Base-by-base conservation (phyloP, 2,113 vertebrate genomes). In the Columba janthina region DNA sequence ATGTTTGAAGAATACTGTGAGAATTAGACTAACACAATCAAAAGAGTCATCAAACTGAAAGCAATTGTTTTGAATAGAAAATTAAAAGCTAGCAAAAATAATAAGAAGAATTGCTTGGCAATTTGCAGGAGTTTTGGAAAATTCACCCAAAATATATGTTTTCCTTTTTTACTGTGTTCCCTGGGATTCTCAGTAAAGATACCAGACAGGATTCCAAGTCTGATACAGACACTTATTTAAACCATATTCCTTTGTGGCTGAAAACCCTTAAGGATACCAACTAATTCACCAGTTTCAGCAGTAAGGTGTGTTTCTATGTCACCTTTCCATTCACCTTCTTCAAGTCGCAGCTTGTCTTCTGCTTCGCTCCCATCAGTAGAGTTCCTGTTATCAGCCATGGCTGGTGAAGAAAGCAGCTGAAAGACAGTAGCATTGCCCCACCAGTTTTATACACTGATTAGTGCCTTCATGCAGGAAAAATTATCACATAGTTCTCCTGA, bases 341-440 rank as follows among this genome's bases (percentile, higher is more conserved):
- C 42, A 46, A 9, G 26, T 3, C 2, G 0, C 21, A 46, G 21
- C 18, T 38, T 71, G 12, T 36, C n/a, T 42, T 56, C 20, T 84
- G 22, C 11, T 26, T 70, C 31, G 25, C 3, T 16, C 9, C 11
- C n/a, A 1, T 1, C 6, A 2, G 10, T 20, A 56, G 18, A 61
- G 58, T 3, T 93, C 24, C 25, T 73, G 36, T 18, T n/a, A 34
- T 0, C 2, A 48, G 46, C 32, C 0, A 0, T 29, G 58, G 21
- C 21, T 70, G 14, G 10, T 31, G 28, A 75, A 51, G 32, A 64
- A 75, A 85, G 18, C 9, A 46, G 12, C 25, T 24, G 21, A 70
- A 44, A 58, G 11, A 17, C 9, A 16, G 15, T 9, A 8, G 15
- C 5, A 15, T 34, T 84, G 17, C 12, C 34, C 14, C 17, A n/a